phyloP scores from a whole-genome alignment of 2,113 vertebrate species.

The Etia nguti region DNA sequence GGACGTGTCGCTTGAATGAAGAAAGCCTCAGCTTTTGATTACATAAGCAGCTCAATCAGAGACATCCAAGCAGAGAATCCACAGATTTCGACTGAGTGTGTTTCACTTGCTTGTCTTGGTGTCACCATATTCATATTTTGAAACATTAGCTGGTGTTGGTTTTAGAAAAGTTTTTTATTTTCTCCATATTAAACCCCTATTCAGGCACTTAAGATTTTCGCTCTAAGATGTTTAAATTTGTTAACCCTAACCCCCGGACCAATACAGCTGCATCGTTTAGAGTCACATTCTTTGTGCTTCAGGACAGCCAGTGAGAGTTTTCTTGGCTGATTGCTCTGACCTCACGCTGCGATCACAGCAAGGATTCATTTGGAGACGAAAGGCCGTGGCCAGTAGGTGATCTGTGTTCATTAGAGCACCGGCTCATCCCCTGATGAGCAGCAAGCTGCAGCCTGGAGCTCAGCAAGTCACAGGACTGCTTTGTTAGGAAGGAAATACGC shows the following conservation, averaged over 20 bases:
- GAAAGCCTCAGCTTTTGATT: background rate
- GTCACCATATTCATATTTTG: background rate
- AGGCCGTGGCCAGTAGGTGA: background rate
- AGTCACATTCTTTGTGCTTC: background rate
- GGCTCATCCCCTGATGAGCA: background rate
- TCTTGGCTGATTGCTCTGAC: background rate
- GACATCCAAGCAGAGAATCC: background rate
- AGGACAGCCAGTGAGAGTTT: background rate
- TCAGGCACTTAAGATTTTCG: background rate
- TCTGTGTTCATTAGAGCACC: background rate
- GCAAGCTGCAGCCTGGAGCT: background rate
- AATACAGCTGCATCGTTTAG: background rate
- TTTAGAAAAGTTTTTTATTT: background rate
- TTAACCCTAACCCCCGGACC: background rate
- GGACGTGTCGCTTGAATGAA: background rate
- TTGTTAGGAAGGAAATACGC: background rate
- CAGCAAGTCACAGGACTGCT: background rate
- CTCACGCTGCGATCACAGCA: background rate
- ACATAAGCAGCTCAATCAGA: background rate
- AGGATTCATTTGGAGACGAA: conserved; percentile 3
- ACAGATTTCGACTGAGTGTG: background rate
- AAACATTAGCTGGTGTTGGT: background rate
- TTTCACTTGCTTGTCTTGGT: background rate
- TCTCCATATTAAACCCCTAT: background rate
- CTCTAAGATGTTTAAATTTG: background rate